Evolutionary conservation across 1,140 invertebrate genomes (phyloP).

Genomic region (Platyura marginata): DNA sequence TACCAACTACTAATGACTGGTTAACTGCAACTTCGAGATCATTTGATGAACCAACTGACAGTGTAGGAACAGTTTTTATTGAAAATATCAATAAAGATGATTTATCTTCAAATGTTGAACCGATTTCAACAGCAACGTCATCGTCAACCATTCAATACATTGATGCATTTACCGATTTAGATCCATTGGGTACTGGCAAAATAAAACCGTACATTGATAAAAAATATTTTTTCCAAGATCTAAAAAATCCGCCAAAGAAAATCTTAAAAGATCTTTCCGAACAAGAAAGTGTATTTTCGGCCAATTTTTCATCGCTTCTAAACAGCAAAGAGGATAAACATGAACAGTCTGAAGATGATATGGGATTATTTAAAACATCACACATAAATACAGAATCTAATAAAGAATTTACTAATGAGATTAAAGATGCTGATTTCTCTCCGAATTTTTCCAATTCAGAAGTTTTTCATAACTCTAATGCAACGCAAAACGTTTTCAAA

Average conservation of each 20-base stretch:
- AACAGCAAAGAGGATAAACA: neutral
- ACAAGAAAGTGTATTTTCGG: conserved; percentile 6
- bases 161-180: conserved; percentile 81
- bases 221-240: conserved; percentile 85
- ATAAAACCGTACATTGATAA: conserved; percentile 84
- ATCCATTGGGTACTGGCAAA: conserved; percentile 74
- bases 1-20: neutral
- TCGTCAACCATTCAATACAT: conserved; percentile 16
- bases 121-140: neutral
- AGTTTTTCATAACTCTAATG: neutral
- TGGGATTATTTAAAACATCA: neutral
- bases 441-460: neutral
- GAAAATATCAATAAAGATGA: neutral
- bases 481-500: neutral
- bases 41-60: neutral
- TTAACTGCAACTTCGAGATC: neutral
- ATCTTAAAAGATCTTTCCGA: conserved; percentile 57
- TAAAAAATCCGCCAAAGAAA: conserved; percentile 84
- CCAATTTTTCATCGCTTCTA: neutral
- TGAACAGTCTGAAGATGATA: neutral
- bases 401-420: neutral
- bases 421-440: neutral
- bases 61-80: neutral
- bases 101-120: neutral
- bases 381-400: neutral